Conservation (phyloP, 2,888 invertebrate species). For the Spicauda simplicius region DNA sequence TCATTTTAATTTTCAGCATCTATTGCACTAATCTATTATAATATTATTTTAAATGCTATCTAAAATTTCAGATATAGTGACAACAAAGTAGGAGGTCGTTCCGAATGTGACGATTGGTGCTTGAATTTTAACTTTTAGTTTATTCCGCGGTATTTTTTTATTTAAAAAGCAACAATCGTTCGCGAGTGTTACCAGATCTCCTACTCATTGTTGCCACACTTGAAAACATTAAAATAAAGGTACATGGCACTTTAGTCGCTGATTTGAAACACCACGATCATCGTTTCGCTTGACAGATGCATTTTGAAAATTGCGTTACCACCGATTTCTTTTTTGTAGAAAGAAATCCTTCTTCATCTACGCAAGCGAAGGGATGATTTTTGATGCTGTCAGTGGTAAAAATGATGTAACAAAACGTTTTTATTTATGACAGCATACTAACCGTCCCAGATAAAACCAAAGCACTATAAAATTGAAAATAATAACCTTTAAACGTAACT, state of each 20-base stretch:
- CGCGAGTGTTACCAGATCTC: constrained; percentile 59
- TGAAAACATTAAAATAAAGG: constrained; percentile 60
- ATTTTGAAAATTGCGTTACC: constrained; percentile 29
- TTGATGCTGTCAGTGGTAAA: constrained; percentile 65
- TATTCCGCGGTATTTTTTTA: constrained; percentile 37
- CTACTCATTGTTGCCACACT: constrained; percentile 79
- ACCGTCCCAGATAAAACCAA: constrained; percentile 78
- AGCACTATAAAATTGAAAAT: constrained; percentile 62
- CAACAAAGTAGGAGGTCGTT: constrained; percentile 77
- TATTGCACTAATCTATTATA: constrained; percentile 12
- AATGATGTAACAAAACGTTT: constrained; percentile 45
- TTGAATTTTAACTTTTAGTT: constrained; percentile 49
- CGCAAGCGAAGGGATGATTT: constrained; percentile 73
- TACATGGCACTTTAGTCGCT: constrained; percentile 81
- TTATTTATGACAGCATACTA: constrained; percentile 64
- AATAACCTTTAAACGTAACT: constrained; percentile 37
- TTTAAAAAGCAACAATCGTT: constrained; percentile 69
- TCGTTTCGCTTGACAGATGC: constrained; percentile 73
- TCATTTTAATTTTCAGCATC: too few relatives aligned
- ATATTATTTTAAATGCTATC: constrained; percentile 42
- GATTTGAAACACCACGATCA: constrained; percentile 82
- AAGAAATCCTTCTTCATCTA: constrained; percentile 48
- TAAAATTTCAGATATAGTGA: constrained; percentile 69
- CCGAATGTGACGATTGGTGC: constrained; percentile 76
- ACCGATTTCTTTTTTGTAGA: constrained; percentile 39